Evolutionary conservation across 2,797 vertebrate genomes (phyloP).

Genomic region (Muscicapa striata): DNA sequence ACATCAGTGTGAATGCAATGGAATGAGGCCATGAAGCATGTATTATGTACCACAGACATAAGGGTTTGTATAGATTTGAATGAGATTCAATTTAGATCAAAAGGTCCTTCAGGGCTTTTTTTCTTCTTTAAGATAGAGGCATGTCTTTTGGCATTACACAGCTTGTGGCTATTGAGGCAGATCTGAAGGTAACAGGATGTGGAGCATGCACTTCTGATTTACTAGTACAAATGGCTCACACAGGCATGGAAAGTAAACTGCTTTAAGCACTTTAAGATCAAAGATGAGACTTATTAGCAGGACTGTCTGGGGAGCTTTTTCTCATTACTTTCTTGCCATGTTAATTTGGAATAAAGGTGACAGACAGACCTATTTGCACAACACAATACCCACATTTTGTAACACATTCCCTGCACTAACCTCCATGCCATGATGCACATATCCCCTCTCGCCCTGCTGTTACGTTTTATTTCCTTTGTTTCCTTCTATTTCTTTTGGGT

Average conservation of each 20-base stretch:
- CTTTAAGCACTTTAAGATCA: slow-evolving; percentile 31
- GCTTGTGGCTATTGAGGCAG: slow-evolving; percentile 42
- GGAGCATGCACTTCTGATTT: slow-evolving; percentile 36
- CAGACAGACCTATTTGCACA: background rate
- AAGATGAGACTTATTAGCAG: slow-evolving; percentile 41
- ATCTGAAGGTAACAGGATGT: slow-evolving; percentile 54
- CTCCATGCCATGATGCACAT: background rate
- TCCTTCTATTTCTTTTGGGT: background rate
- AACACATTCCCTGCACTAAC: background rate
- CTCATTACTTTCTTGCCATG: slow-evolving; percentile 27
- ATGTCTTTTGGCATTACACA: slow-evolving; percentile 43
- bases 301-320: background rate
- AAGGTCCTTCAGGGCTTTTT: background rate
- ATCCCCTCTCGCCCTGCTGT: background rate
- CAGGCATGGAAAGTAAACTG: slow-evolving; percentile 48
- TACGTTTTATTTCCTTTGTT: background rate
- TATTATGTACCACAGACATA: background rate
- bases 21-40: background rate
- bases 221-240: slow-evolving; percentile 30
- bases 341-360: slow-evolving; percentile 12
- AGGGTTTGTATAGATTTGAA: slow-evolving; percentile 29
- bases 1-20: background rate
- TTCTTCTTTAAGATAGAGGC: slow-evolving; percentile 18
- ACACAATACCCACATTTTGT: background rate
- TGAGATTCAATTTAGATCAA: slow-evolving; percentile 47